phyloP scores from a whole-genome alignment of 2,113 vertebrate species.

The Rhinolophus sinicus region DNA sequence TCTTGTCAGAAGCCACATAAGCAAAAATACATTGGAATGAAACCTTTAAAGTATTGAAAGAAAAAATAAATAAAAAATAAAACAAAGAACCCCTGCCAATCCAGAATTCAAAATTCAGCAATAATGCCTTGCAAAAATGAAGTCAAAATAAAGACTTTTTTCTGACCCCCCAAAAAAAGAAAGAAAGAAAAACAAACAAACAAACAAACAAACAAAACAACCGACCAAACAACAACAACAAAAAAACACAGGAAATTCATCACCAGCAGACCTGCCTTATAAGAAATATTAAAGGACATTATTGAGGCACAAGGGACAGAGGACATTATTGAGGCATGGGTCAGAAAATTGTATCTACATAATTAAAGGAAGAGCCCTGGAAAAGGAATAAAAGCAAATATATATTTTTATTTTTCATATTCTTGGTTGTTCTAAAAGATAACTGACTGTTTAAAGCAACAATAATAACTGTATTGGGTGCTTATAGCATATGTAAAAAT shows the following conservation, averaged over 20 bases:
- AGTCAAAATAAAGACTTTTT: not conserved
- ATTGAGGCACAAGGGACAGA: not conserved
- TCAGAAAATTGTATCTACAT: too few relatives aligned
- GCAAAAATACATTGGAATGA: not conserved
- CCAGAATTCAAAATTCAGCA: slow-evolving; percentile 4
- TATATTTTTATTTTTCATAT: too few relatives aligned
- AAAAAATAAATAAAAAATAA: too few relatives aligned
- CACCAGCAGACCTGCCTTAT: not conserved
- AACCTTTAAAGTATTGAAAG: not conserved
- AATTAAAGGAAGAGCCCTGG: too few relatives aligned
- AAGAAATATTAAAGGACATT: not conserved
- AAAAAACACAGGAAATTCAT: not conserved
- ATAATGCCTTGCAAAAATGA: not conserved
- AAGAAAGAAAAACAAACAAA: too few relatives aligned
- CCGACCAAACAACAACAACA: not conserved
- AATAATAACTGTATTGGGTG: too few relatives aligned
- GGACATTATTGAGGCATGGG: not conserved
- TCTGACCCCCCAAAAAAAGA: not conserved
- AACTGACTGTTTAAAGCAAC: too few relatives aligned
- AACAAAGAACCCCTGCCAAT: not conserved
- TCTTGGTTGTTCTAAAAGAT: too few relatives aligned
- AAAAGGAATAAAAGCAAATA: too few relatives aligned
- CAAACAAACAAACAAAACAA: too few relatives aligned
- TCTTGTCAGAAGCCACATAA: not conserved
- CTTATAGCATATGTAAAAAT: too few relatives aligned